These are phyloP conservation scores for Lasaia peninsularis DNA, from an alignment of 1,140 invertebrate genomes.

Conservation along the genomic window DNA sequence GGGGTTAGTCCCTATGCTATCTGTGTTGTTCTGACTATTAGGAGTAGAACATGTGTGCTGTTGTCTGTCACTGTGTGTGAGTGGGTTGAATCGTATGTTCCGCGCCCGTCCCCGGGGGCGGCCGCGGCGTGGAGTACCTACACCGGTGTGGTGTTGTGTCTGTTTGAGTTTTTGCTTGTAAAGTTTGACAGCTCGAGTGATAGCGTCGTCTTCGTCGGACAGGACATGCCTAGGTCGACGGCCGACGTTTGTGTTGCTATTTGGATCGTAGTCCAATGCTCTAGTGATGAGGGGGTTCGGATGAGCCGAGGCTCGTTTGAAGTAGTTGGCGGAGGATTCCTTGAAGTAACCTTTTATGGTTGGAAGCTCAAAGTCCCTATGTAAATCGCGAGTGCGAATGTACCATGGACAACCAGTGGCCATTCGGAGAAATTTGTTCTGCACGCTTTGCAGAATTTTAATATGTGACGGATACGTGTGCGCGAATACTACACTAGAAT, in stretches of 20 bases:
- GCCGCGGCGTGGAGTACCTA: background rate
- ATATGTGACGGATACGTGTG: background rate
- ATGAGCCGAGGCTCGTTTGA: background rate
- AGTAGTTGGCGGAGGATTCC: background rate
- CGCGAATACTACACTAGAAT: constrained; percentile 1
- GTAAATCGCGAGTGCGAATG: background rate
- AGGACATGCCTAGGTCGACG: constrained; percentile 7
- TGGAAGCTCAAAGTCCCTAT: background rate
- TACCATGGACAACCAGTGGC: background rate
- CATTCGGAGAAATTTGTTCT: constrained; percentile 1
- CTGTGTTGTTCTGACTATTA: constrained; percentile 6
- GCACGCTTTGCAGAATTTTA: background rate
- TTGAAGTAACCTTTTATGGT: background rate
- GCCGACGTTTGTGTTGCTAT: background rate
- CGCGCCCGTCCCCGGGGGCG: background rate
- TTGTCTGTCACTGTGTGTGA: background rate
- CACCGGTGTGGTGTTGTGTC: constrained; percentile 10
- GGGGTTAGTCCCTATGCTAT: background rate
- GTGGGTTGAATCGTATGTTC: background rate
- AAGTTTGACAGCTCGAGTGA: background rate
- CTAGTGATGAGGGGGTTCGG: background rate
- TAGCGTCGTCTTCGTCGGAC: background rate
- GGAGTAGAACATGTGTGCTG: constrained; percentile 6
- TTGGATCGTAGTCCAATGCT: background rate
- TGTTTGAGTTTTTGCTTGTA: background rate